Conservation (phyloP, 2,888 invertebrate genomes). For the Sacculina carcini region DNA sequence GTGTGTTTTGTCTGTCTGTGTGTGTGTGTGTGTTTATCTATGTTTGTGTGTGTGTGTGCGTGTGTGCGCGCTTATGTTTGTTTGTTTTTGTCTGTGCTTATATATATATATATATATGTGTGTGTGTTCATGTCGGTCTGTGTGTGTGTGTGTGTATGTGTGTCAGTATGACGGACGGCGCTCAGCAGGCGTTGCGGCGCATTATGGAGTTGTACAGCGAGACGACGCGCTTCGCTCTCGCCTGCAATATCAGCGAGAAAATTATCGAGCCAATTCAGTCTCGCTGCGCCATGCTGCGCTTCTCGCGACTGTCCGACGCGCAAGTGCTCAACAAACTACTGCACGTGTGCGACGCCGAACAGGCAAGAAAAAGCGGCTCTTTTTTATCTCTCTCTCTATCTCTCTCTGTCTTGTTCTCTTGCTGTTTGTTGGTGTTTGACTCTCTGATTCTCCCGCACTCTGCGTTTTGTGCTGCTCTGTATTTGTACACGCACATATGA, state of each 20-base stretch:
- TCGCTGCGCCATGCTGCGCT: constrained; percentile 84
- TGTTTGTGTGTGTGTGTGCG: too few relatives aligned
- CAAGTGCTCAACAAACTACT: constrained; percentile 60
- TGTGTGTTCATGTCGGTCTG: too few relatives aligned
- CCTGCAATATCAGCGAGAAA: constrained; percentile 94
- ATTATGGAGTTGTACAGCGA: constrained; percentile 97
- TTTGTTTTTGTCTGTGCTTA: too few relatives aligned
- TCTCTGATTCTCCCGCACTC: background rate
- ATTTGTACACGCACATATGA: too few relatives aligned
- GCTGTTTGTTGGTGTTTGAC: background rate
- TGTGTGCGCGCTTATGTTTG: too few relatives aligned
- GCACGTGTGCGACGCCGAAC: constrained; percentile 44
- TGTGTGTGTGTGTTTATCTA: too few relatives aligned
- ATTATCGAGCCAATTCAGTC: constrained; percentile 98
- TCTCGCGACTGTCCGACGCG: constrained; percentile 62
- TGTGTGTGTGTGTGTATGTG: background rate
- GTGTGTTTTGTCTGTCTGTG: too few relatives aligned
- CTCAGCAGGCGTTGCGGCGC: constrained; percentile 83
- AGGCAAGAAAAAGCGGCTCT: constrained; percentile 24
- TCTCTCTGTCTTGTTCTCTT: background rate
- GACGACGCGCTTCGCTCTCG: constrained; percentile 89
- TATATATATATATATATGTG: too few relatives aligned
- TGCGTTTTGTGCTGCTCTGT: background rate
- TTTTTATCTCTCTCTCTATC: constrained; percentile 3
- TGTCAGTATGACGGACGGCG: constrained; percentile 88